phyloP scores from a whole-genome alignment of 2,888 invertebrate species.

The Epistrophe grossulariae region DNA sequence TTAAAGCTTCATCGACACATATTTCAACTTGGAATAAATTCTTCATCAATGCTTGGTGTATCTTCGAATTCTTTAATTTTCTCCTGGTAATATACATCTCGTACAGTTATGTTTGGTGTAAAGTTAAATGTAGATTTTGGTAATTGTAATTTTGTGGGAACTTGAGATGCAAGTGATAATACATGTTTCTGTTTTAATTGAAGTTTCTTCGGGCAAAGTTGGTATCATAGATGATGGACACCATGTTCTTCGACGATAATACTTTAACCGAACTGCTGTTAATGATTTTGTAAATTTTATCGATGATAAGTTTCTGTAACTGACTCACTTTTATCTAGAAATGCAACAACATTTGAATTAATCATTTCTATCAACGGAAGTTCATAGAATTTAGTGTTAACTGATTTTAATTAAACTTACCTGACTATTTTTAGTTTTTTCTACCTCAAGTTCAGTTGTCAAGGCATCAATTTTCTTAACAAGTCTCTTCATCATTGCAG shows the following conservation, averaged over 20 bases:
- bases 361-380: no score
- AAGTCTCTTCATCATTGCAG: slow-evolving; percentile 89
- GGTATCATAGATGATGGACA: slow-evolving; percentile 78
- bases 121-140: slow-evolving; percentile 77
- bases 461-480: slow-evolving; percentile 87
- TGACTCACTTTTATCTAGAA: slow-evolving; percentile 79
- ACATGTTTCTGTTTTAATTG: slow-evolving; percentile 11
- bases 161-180: slow-evolving; percentile 38
- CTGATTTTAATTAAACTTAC: no score
- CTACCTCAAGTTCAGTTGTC: no score
- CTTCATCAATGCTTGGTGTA: slow-evolving; percentile 75
- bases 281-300: slow-evolving; percentile 81
- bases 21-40: slow-evolving; percentile 76
- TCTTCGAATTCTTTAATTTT: slow-evolving; percentile 69
- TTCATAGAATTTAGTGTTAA: background rate
- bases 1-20: slow-evolving; percentile 66
- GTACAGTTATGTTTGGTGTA: slow-evolving; percentile 77
- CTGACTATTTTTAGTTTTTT: no score
- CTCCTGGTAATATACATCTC: slow-evolving; percentile 64
- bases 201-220: no score
- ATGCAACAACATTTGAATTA: no score
- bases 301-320: slow-evolving; percentile 80
- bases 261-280: slow-evolving; percentile 78
- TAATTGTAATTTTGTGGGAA: slow-evolving; percentile 73
- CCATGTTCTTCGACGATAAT: slow-evolving; percentile 82